phyloP scores from a whole-genome alignment of 2,797 vertebrate genomes.

The Rousettus madagascariensis region DNA sequence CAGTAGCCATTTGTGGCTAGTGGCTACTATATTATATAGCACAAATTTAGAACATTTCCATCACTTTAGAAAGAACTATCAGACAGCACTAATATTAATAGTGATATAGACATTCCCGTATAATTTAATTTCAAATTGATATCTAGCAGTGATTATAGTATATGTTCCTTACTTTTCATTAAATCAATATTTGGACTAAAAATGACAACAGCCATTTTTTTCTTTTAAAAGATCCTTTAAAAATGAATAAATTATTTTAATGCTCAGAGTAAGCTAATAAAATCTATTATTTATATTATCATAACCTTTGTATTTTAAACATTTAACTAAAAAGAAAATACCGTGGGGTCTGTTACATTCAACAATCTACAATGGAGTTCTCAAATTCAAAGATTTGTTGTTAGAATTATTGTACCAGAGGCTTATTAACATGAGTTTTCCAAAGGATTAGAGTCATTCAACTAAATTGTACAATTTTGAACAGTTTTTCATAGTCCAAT shows the following conservation, averaged over 20 bases:
- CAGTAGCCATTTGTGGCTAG: not conserved
- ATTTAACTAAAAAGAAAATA: not conserved
- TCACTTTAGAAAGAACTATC: not conserved
- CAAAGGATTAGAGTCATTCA: not conserved
- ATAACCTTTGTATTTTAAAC: not conserved
- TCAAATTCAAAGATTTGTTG: not conserved
- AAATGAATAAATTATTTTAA: slow-evolving; percentile 30
- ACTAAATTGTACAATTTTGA: not conserved
- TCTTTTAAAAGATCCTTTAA: not conserved
- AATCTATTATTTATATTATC: not conserved
- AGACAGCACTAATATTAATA: not conserved
- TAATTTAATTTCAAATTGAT: not conserved
- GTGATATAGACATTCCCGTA: not conserved
- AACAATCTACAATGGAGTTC: not conserved
- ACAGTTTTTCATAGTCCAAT: not conserved
- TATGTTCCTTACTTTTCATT: not conserved
- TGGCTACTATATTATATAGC: not conserved
- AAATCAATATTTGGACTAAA: not conserved
- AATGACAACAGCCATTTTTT: not conserved
- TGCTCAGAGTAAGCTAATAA: not conserved
- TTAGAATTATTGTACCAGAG: not conserved
- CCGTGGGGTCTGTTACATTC: not conserved
- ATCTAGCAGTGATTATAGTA: not conserved
- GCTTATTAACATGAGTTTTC: not conserved
- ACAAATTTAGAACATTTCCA: not conserved